Base-by-base conservation (phyloP, 1,140 invertebrate genomes). In the Diprion similis region DNA sequence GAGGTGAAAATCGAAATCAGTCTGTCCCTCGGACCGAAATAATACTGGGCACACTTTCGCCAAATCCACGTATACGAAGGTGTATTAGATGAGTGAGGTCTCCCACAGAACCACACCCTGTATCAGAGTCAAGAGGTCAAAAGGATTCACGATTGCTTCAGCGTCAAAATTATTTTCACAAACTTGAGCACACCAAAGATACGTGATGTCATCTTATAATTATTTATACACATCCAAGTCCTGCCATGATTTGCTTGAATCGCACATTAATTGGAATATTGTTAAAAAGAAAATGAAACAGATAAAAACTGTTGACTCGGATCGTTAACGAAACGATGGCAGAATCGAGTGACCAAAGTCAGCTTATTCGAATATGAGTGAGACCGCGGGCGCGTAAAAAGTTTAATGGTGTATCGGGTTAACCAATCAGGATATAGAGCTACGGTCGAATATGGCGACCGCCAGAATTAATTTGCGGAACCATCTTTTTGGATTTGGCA, bases 401-500 rank as follows among this genome's bases (percentile, higher is more conserved):
- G 7, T 15, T 17, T 15, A 59, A 59, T 17, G 51, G 51, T 59
- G n/a, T 13, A 59, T 59, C 51, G 51, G 24, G 24, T 37, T 10
- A 37, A 37, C 51, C 11, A 9, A 17, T 59, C 11, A 59, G 9
- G 51, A 59, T 17, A 17, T 59, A 59, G 24, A 37, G 6, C 8
- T 59, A 59, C 6, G 51, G 9, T 17, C 51, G n/a, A 59, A 59
- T 13, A 59, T 59, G 51, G 51, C 51, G 51, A 17, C 11, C 11
- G 51, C 6, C 51, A 59, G 51, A 59, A 59, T 59, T 59, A 59
- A 59, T 59, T 59, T 59, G 51, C 51, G 51, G 51, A 59, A 59
- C 51, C 51, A 59, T 17, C 51, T 59, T 59, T 59, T 37, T 37
- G 24, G 24, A 37, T 15, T 59, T 59, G 51, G 51, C n/a, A 59